phyloP scores from a whole-genome alignment of 2,797 vertebrate genomes.

The Sebastes trivittatus region DNA sequence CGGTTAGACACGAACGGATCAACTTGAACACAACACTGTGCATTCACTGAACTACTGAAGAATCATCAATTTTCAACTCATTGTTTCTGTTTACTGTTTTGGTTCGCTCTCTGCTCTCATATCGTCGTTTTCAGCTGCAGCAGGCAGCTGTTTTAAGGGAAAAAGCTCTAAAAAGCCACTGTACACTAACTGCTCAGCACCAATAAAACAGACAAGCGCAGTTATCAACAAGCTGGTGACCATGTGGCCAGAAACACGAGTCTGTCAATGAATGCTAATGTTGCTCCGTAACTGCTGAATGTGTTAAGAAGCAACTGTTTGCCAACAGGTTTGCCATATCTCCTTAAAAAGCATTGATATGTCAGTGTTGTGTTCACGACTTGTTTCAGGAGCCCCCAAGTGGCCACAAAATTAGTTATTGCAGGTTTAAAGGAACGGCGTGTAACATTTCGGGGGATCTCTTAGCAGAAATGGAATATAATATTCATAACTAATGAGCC shows the following conservation, averaged over 20 bases:
- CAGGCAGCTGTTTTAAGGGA: background rate
- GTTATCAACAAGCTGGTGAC: background rate
- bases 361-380: background rate
- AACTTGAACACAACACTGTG: background rate
- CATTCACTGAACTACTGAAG: background rate
- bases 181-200: background rate
- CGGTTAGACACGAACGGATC: conserved; percentile 79
- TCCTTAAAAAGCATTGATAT: background rate
- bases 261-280: background rate
- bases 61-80: background rate
- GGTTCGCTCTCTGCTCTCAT: background rate
- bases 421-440: no score
- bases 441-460: no score
- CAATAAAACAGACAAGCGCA: background rate
- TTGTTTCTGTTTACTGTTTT: background rate
- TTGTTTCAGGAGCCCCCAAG: background rate
- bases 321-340: background rate
- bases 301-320: background rate
- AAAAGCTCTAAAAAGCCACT: background rate
- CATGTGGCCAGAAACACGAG: background rate
- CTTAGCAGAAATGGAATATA: no score
- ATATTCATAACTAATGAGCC: no score
- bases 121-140: background rate
- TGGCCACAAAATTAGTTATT: no score
- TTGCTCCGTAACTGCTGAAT: background rate